Conservation (phyloP, 2,113 vertebrate species). For the Motacilla tschutschensis region DNA sequence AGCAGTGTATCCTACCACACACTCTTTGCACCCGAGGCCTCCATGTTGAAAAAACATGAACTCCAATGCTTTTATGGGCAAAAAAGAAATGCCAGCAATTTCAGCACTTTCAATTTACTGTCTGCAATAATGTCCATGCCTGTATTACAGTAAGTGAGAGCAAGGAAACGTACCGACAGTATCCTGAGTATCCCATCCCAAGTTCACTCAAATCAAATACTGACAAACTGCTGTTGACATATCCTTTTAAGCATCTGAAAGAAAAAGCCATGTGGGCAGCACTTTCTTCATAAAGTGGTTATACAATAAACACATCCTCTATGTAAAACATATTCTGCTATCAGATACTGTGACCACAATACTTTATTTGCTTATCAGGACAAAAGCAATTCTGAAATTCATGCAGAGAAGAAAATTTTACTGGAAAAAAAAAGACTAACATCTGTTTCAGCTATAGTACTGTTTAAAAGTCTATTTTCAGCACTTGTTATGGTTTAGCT, state of each 20-base stretch:
- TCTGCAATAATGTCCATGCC: background rate
- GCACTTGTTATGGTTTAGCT: background rate
- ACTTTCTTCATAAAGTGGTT: background rate
- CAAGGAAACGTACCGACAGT: constrained; percentile 78
- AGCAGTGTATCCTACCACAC: background rate
- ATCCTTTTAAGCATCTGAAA: constrained; percentile 90
- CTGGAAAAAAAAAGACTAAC: background rate
- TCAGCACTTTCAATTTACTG: background rate
- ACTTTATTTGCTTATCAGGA: background rate
- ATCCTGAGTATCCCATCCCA: constrained; percentile 78
- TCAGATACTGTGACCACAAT: background rate
- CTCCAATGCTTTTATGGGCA: background rate
- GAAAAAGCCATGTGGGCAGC: background rate
- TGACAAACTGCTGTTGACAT: constrained; percentile 95
- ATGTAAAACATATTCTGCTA: background rate
- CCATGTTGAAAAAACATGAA: background rate
- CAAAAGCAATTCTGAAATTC: background rate
- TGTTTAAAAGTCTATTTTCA: background rate
- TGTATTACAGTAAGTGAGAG: background rate
- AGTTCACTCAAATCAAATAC: constrained; percentile 88
- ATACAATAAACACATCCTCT: background rate
- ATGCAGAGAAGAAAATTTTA: background rate
- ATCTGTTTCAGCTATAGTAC: background rate
- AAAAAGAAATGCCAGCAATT: background rate
- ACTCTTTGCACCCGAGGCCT: background rate